These are phyloP conservation scores for Spatula versicolor DNA, from an alignment of 2,797 vertebrate species.

Conservation along the genomic window DNA sequence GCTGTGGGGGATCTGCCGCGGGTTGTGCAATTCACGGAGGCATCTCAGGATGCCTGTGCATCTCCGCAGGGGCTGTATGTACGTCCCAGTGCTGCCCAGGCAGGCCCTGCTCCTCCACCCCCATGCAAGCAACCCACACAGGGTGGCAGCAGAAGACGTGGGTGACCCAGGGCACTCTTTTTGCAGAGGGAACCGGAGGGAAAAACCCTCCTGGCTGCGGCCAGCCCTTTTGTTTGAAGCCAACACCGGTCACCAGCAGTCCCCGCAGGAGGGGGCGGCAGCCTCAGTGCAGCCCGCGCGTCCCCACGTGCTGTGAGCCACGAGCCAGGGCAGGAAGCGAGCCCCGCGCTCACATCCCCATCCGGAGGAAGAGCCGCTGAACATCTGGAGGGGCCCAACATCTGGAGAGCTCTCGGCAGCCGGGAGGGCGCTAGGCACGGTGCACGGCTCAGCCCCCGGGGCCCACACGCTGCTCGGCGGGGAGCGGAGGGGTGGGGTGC, in stretches of 20 bases:
- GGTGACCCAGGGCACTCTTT: background rate
- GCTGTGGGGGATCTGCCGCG: background rate
- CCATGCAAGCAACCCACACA: background rate
- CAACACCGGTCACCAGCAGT: background rate
- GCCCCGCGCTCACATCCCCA: constrained; percentile 38
- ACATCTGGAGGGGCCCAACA: constrained; percentile 67
- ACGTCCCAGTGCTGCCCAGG: background rate
- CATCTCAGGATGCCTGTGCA: background rate
- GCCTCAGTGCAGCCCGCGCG: background rate
- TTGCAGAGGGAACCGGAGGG: background rate
- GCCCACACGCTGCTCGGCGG: background rate
- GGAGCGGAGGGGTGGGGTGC: background rate
- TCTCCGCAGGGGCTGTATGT: background rate
- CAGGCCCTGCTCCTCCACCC: background rate
- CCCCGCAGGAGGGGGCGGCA: background rate
- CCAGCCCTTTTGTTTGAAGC: background rate
- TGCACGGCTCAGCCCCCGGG: background rate
- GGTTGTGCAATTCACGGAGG: background rate
- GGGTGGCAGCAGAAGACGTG: background rate
- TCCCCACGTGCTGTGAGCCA: background rate
- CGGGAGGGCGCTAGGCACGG: constrained; percentile 31
- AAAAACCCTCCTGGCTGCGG: background rate
- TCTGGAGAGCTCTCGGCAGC: constrained; percentile 51
- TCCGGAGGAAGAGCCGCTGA: constrained; percentile 41
- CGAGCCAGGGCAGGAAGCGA: constrained; percentile 57